Evolutionary conservation across 2,888 invertebrate genomes (phyloP).

Genomic region (Thumatha senex): DNA sequence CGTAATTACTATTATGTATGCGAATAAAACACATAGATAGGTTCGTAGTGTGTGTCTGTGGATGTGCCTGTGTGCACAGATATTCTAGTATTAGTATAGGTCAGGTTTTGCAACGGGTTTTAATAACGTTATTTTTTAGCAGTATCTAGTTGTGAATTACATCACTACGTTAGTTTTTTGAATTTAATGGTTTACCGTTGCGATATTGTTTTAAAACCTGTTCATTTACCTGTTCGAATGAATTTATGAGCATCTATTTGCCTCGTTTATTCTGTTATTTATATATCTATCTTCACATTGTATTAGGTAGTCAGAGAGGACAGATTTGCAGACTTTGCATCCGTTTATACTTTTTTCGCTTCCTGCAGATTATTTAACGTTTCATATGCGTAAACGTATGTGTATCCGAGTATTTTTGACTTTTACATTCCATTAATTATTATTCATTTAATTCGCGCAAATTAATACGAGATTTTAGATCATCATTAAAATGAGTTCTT

Average conservation of each 20-base stretch:
- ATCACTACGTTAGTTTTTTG: not conserved
- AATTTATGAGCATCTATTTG: not conserved
- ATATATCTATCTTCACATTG: too few species aligned
- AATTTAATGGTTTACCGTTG: not conserved
- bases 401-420: too few species aligned
- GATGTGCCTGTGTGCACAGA: conserved; percentile 14
- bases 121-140: not conserved
- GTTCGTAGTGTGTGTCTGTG: not conserved
- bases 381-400: too few species aligned
- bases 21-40: conserved; percentile 1
- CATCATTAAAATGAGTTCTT: too few species aligned
- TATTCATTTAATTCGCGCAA: too few species aligned
- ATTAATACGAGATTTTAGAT: too few species aligned
- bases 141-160: not conserved
- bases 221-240: not conserved
- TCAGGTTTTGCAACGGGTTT: conserved; percentile 47
- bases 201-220: not conserved
- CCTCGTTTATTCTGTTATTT: not conserved
- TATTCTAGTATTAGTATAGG: conserved; percentile 43
- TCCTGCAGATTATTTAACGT: too few species aligned
- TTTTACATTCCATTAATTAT: too few species aligned
- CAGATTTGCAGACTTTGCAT: too few species aligned
- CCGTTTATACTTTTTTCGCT: too few species aligned
- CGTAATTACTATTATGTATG: conserved; percentile 24
- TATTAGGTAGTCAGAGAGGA: too few species aligned